phyloP scores from a whole-genome alignment of 53 echinoderm and acorn worm genomes.

The Holothuria leucospilota region DNA sequence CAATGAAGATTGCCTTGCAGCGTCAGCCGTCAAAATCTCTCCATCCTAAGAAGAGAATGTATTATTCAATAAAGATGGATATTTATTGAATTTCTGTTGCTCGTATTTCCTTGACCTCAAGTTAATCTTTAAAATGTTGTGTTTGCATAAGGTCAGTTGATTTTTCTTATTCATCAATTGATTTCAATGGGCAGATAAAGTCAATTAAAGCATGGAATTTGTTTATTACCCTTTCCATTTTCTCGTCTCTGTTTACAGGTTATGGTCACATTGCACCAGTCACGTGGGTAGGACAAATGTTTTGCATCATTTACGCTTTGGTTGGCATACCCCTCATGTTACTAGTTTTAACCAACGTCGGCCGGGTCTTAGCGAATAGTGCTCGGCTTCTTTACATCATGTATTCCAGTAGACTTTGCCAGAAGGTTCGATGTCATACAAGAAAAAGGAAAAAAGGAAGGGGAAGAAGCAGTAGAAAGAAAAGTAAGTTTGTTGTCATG shows the following conservation, averaged over 20 bases:
- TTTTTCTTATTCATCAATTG: too few relatives aligned
- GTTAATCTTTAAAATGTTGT: too few relatives aligned
- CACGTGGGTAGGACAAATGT: conserved; percentile 77
- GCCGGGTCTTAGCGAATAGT: conserved; percentile 92
- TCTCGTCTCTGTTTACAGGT: conserved; percentile 58
- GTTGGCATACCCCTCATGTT: conserved; percentile 96
- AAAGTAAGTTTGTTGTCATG: conserved; percentile 49
- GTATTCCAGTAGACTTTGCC: conserved; percentile 90
- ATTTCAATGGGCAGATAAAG: too few relatives aligned
- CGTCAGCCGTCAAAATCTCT: too few relatives aligned
- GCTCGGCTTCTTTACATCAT: conserved; percentile 92
- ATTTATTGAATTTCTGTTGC: too few relatives aligned
- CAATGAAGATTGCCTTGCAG: too few relatives aligned
- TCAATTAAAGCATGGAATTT: too few relatives aligned
- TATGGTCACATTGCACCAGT: conserved; percentile 97
- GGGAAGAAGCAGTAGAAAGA: conserved; percentile 60
- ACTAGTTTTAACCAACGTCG: conserved; percentile 96
- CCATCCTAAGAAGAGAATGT: too few relatives aligned
- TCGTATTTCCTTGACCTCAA: too few relatives aligned
- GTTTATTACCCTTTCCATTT: too few relatives aligned
- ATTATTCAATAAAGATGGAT: too few relatives aligned
- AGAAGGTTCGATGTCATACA: conserved; percentile 64
- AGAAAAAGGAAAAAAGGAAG: conserved; percentile 50
- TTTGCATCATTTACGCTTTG: conserved; percentile 92
- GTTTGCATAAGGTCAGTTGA: too few relatives aligned